These are phyloP conservation scores for Melanerpes formicivorus DNA, from an alignment of 2,113 vertebrate genomes.

Conservation along the genomic window DNA sequence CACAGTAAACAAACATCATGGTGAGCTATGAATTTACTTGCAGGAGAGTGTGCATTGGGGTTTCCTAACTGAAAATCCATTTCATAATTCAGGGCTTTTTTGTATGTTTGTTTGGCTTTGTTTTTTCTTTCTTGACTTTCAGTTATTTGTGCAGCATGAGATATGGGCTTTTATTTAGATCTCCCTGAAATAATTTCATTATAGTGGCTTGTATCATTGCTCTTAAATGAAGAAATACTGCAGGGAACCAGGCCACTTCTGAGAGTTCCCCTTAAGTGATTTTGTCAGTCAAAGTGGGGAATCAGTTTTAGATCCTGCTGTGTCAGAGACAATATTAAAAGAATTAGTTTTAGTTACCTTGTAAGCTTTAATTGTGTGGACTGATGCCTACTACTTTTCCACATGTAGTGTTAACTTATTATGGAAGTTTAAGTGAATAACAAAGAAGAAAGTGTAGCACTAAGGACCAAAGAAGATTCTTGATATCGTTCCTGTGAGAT, in stretches of 20 bases:
- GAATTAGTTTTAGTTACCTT: background rate
- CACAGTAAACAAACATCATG: background rate
- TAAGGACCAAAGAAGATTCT: background rate
- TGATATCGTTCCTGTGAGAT: background rate
- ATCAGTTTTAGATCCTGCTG: background rate
- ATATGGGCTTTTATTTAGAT: background rate
- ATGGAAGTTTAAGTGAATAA: background rate
- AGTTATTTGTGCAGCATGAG: background rate
- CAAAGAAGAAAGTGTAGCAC: background rate
- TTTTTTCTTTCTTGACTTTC: background rate
- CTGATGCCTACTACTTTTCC: background rate
- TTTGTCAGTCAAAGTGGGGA: background rate
- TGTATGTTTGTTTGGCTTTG: background rate
- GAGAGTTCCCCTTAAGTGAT: background rate
- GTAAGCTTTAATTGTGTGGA: background rate
- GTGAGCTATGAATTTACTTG: background rate
- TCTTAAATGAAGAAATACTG: background rate
- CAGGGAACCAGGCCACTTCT: background rate
- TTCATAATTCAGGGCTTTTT: background rate
- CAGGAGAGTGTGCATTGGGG: fast-evolving
- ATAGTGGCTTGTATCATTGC: background rate
- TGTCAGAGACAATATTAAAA: background rate
- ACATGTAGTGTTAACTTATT: background rate
- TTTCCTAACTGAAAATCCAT: background rate
- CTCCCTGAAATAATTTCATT: background rate